Evolutionary conservation across 1,140 invertebrate genomes (phyloP).

Genomic region (Leptinotarsa defecta): DNA sequence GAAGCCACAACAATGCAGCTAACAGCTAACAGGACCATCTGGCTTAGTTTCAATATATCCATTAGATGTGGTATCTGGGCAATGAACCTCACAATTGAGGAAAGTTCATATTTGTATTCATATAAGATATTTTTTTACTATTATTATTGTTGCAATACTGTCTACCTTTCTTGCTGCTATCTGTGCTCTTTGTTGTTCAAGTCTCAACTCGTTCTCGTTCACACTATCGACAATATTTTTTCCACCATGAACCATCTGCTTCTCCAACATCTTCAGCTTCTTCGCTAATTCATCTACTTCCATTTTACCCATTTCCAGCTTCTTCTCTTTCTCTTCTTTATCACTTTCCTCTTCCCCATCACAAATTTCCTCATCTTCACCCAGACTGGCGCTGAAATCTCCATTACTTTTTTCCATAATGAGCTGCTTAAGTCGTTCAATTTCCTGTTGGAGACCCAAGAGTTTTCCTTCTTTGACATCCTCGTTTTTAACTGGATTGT

Average conservation of each 20-base stretch:
- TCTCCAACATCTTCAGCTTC: constrained; percentile 76
- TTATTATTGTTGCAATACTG: no score
- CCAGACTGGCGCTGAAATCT: constrained; percentile 5
- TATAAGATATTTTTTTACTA: no score
- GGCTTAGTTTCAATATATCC: no score
- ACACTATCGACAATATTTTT: constrained; percentile 91
- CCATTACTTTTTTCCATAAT: constrained; percentile 52
- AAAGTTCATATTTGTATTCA: no score
- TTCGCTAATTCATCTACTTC: constrained; percentile 55
- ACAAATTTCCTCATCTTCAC: constrained; percentile 32
- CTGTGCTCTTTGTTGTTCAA: constrained; percentile 79
- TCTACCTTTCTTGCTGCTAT: constrained; percentile 81
- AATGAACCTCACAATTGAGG: no score
- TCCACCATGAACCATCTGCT: constrained; percentile 81
- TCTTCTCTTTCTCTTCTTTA: constrained; percentile 49
- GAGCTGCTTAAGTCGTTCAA: constrained; percentile 51
- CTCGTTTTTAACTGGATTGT: constrained; percentile 93
- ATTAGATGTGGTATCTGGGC: no score
- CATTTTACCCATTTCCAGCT: constrained; percentile 52
- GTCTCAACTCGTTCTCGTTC: constrained; percentile 82
- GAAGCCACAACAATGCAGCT: no score
- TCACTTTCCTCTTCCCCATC: constrained; percentile 47
- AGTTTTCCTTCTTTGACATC: constrained; percentile 69
- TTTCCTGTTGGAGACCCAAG: constrained; percentile 51
- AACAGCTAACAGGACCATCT: no score